phyloP scores from a whole-genome alignment of 2,113 vertebrate species.

The Jacana jacana region DNA sequence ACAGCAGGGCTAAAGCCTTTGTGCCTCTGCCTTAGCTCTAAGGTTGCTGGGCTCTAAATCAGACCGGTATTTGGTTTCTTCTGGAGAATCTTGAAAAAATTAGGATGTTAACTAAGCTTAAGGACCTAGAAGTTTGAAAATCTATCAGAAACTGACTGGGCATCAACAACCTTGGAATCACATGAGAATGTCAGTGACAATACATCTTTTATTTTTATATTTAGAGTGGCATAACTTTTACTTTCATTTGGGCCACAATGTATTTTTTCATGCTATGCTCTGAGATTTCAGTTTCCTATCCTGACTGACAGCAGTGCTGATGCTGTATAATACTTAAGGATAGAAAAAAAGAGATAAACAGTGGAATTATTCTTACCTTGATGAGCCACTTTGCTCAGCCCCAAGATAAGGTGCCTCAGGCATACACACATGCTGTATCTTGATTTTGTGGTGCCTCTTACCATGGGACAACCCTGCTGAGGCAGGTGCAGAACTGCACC shows the following conservation, averaged over 20 bases:
- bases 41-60: neutral
- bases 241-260: neutral
- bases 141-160: neutral
- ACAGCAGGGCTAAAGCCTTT: neutral
- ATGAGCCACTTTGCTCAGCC: neutral
- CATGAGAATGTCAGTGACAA: neutral
- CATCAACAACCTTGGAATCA: neutral
- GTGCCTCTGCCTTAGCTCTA: neutral
- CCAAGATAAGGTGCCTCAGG: neutral
- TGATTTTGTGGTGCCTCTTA: neutral
- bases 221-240: neutral
- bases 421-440: neutral
- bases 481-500: neutral
- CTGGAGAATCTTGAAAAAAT: neutral
- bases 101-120: neutral
- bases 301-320: neutral
- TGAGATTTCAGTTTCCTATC: neutral
- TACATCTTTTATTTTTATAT: neutral
- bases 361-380: neutral
- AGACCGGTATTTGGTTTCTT: neutral
- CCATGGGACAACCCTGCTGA: neutral
- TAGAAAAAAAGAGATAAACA: neutral
- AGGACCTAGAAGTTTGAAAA: neutral
- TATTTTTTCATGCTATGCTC: neutral
- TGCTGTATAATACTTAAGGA: neutral